Base-by-base conservation (phyloP, 1,140 invertebrate genomes). In the Formica selysi region DNA sequence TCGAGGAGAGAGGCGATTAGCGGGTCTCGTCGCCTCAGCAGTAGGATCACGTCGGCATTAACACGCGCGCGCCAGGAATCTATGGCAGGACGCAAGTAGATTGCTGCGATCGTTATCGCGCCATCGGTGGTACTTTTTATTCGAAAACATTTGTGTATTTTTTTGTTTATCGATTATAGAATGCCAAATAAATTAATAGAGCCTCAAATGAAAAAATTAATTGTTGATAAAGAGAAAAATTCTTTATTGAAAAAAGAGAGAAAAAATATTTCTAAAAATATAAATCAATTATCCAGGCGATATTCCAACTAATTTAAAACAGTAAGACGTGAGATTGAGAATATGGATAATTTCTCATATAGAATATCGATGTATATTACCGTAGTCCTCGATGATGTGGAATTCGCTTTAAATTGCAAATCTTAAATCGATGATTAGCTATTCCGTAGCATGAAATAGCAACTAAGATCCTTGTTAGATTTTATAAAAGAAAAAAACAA, bases 21-120 rank as follows among this genome's bases (percentile, higher is more conserved):
- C 71, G 22, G 36, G 26, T 22, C 61, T 85, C 8, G 29, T 87
- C 71, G 70, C 59, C 61, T 89, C 44, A 74, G 32, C 68, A 85
- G 87, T 88, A 79, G 54, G 54, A 76, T 32, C 87, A 88, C 87
- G 87, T 79, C 36, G 41, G 59, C 19, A 44, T 88, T 79, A 88
- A 89, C 87, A 89, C 73, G 81, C 87, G 81, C 86, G 65, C 22
- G 22, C 67, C 54, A 88, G 85, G 87, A 89, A 88, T 86, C 67
- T 36, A 48, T 81, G n/a, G 54, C 11, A 36, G 22, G 22, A 16
- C 48, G 51, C 74, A 87, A 78, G 67, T 59, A 65, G 57, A 79
- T 74, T 64, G 67, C 68, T 81, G 68, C 79, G 86, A 87, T 88
- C 59, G 51, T 59, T 48, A 8, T 68, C 51, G 26, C 10, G 29